Evolutionary conservation across 2,888 invertebrate species (phyloP).

Genomic region (Cosmopolites sordidus): DNA sequence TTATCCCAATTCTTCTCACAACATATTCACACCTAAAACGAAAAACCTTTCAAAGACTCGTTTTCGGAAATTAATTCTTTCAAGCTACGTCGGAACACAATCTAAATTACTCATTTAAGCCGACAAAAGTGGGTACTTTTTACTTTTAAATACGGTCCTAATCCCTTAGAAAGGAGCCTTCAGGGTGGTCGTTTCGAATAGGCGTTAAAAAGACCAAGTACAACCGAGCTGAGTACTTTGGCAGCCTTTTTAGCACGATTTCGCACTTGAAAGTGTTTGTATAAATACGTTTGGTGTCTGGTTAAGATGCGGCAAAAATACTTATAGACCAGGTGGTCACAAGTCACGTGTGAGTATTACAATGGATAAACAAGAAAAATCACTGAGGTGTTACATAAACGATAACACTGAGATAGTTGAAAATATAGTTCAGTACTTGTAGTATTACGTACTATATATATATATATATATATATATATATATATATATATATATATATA

Average conservation of each 20-base stretch:
- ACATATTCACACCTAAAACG: no score
- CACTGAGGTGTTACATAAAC: no score
- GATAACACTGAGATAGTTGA: no score
- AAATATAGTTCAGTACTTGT: no score
- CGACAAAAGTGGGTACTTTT: not conserved
- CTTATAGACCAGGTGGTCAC: slow-evolving; percentile 13
- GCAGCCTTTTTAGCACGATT: slow-evolving; percentile 28
- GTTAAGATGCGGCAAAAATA: slow-evolving; percentile 6
- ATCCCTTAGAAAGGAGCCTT: slow-evolving; percentile 1
- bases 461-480: no score
- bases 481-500: no score
- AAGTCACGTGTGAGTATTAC: slow-evolving; percentile 14
- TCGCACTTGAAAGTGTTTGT: slow-evolving; percentile 29
- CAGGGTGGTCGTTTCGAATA: slow-evolving; percentile 17
- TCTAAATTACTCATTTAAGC: slow-evolving; percentile 2
- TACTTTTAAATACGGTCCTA: no score
- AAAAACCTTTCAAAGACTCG: no score
- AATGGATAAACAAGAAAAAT: no score
- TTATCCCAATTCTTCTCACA: no score
- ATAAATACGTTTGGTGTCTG: slow-evolving; percentile 17
- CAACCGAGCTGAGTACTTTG: slow-evolving; percentile 12
- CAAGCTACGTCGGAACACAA: not conserved
- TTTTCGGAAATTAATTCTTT: no score
- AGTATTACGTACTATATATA: no score
- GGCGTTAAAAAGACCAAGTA: slow-evolving; percentile 13